phyloP scores from a whole-genome alignment of 2,113 vertebrate species.

The Cephalopterus ornatus region DNA sequence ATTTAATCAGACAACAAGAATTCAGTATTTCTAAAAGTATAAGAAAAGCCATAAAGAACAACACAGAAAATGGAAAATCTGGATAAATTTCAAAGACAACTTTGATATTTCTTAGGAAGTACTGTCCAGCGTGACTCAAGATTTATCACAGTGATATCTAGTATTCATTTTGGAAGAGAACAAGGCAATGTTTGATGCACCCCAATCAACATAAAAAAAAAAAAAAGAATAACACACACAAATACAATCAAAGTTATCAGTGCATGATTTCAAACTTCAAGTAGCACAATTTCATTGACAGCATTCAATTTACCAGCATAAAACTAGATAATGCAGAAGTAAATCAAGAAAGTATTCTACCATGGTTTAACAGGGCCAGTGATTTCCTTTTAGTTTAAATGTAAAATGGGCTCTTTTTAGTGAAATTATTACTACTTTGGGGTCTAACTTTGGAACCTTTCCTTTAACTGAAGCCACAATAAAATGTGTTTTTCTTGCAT shows the following conservation, averaged over 20 bases:
- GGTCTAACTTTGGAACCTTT: not conserved
- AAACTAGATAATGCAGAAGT: not conserved
- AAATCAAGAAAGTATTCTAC: not conserved
- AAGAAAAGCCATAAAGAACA: not conserved
- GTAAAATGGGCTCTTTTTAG: not conserved
- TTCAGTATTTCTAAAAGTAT: not conserved
- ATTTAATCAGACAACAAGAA: not conserved
- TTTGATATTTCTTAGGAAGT: slow-evolving; percentile 12
- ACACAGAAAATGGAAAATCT: not conserved
- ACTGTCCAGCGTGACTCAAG: slow-evolving; percentile 9
- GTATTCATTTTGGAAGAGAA: slow-evolving; percentile 40
- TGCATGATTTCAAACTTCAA: not conserved
- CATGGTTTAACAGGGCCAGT: not conserved
- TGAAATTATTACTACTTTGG: not conserved
- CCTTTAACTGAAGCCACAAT: not conserved
- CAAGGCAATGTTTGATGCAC: slow-evolving; percentile 22
- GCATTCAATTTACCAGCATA: not conserved
- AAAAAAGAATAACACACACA: not conserved
- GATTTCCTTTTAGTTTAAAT: not conserved
- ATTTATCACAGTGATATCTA: slow-evolving; percentile 24
- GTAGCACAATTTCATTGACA: not conserved
- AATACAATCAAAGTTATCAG: not conserved
- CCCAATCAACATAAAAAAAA: slow-evolving; percentile 25
- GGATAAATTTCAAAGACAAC: not conserved
- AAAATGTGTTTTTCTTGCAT: not conserved